phyloP scores from a whole-genome alignment of 1,140 invertebrate species.

The Lethrus apterus region DNA sequence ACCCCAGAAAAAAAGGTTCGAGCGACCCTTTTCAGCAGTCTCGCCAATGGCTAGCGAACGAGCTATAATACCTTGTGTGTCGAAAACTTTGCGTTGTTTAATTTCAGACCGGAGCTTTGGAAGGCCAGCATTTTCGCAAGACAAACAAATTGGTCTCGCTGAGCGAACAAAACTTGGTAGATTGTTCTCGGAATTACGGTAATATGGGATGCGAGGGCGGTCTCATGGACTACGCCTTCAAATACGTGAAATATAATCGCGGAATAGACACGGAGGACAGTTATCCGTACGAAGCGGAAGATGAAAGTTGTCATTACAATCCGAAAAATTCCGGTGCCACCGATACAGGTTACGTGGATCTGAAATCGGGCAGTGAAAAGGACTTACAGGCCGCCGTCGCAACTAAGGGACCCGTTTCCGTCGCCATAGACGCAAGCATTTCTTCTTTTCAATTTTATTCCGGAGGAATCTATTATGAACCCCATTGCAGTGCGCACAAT shows the following conservation, averaged over 20 bases:
- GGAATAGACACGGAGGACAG: slow-evolving; percentile 20
- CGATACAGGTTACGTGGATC: slow-evolving; percentile 16
- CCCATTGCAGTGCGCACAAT: slow-evolving; percentile 1
- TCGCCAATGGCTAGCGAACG: neutral
- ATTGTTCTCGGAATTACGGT: slow-evolving; percentile 34
- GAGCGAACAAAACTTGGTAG: slow-evolving; percentile 25
- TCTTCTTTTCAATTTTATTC: slow-evolving; percentile 22
- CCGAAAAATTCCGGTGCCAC: slow-evolving; percentile 45
- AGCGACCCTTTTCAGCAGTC: neutral
- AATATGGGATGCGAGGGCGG: slow-evolving; percentile 23
- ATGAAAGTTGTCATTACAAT: slow-evolving; percentile 19
- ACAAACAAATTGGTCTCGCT: slow-evolving; percentile 14
- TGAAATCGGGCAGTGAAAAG: slow-evolving; percentile 54
- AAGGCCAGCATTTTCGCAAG: slow-evolving; percentile 20
- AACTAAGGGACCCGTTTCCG: slow-evolving; percentile 74
- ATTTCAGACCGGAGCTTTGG: slow-evolving; percentile 25
- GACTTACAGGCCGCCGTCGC: slow-evolving; percentile 69
- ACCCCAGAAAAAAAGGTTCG: too few species aligned
- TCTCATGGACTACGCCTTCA: slow-evolving; percentile 19
- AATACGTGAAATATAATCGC: slow-evolving; percentile 44
- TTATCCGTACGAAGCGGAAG: slow-evolving; percentile 21
- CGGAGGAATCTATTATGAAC: slow-evolving; percentile 16
- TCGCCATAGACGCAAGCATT: slow-evolving; percentile 79
- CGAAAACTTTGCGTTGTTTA: slow-evolving; percentile 9
- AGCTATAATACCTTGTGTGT: neutral